Evolutionary conservation across 2,797 vertebrate species (phyloP).

Genomic region (Cygnus olor): DNA sequence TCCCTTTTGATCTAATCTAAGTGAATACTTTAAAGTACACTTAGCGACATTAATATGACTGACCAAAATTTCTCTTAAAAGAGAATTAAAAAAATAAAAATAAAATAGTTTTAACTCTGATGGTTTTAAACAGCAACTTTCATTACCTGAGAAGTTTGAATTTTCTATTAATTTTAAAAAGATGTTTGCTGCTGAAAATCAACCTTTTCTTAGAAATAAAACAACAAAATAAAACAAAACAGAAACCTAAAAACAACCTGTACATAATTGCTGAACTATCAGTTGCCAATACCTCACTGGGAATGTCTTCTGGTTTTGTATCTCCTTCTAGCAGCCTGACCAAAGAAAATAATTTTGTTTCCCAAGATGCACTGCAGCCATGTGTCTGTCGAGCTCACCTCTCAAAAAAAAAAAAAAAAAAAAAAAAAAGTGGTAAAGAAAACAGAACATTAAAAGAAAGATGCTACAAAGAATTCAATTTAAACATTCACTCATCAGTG

Average conservation of each 20-base stretch:
- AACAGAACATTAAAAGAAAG: background rate
- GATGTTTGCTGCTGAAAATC: background rate
- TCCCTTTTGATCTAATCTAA: background rate
- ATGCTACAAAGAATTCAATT: background rate
- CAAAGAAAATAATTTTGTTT: background rate
- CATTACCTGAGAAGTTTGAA: background rate
- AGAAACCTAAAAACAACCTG: background rate
- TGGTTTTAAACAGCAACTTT: background rate
- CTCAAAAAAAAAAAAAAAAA: background rate
- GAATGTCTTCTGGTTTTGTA: background rate
- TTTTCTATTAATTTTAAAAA: background rate
- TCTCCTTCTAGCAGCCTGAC: background rate
- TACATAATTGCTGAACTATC: background rate
- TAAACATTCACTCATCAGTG: background rate
- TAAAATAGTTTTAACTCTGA: background rate
- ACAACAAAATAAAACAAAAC: too few species aligned
- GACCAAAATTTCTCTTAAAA: background rate
- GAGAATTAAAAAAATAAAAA: background rate
- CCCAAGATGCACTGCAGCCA: background rate
- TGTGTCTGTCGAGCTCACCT: background rate
- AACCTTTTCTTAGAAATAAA: background rate
- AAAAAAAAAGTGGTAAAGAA: background rate
- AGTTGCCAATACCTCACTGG: background rate
- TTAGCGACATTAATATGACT: background rate
- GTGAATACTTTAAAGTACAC: background rate